Conservation (phyloP, 2,888 invertebrate species). For the Pollenia griseotomentosa region DNA sequence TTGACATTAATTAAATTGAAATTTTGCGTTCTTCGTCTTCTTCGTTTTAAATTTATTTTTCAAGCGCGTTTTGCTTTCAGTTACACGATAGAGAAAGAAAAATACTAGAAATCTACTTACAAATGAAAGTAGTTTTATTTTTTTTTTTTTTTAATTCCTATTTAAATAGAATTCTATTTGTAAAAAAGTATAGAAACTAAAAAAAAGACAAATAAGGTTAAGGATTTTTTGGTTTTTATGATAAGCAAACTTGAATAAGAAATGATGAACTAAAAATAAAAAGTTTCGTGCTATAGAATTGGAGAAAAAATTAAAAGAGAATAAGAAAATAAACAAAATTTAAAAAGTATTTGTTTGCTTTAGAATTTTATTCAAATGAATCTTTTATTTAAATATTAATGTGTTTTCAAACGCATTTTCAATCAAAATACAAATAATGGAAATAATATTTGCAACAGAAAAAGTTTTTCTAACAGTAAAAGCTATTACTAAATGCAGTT, state of each 20-base stretch:
- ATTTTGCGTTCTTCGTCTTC: constrained; percentile 37
- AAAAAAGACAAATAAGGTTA: constrained; percentile 49
- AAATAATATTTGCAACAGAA: not conserved
- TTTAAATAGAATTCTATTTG: constrained; percentile 1
- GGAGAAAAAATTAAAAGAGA: not conserved
- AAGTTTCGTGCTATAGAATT: constrained; percentile 6
- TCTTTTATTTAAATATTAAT: constrained; percentile 45
- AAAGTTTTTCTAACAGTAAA: constrained; percentile 6
- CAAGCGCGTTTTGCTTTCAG: constrained; percentile 21
- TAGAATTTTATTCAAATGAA: constrained; percentile 14
- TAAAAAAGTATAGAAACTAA: not conserved
- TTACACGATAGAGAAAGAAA: constrained; percentile 14
- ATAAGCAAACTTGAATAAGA: constrained; percentile 7
- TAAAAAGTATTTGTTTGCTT: constrained; percentile 44
- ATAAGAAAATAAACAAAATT: not conserved
- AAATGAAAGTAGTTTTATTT: constrained; percentile 12
- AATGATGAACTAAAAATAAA: constrained; percentile 29
- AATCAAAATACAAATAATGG: constrained; percentile 16
- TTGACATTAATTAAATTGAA: constrained; percentile 72
- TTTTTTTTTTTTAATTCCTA: not conserved
- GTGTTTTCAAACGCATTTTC: constrained; percentile 40
- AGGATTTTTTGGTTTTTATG: constrained; percentile 34
- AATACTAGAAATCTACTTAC: constrained; percentile 5
- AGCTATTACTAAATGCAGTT: not conserved
- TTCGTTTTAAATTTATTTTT: not conserved